Evolutionary conservation across 2,113 vertebrate genomes (phyloP).

Genomic region (Stegastes partitus): DNA sequence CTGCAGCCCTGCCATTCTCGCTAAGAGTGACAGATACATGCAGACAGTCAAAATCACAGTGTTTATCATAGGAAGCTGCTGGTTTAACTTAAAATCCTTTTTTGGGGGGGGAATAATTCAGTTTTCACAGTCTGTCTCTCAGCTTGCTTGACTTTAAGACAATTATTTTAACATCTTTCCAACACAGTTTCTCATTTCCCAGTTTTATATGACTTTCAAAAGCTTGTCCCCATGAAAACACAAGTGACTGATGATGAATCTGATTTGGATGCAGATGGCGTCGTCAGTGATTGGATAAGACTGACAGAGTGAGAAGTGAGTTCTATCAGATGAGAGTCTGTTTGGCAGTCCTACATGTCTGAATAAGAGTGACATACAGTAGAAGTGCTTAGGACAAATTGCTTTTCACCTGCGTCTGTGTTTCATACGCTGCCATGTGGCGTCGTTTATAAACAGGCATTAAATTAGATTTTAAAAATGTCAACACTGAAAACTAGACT

Average conservation of each 20-base stretch:
- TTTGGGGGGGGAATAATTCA: too few species aligned
- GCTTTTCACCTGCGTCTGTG: too few species aligned
- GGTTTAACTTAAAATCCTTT: neutral
- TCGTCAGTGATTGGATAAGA: slow-evolving; percentile 17
- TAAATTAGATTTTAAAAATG: too few species aligned
- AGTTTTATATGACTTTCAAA: slow-evolving; percentile 2
- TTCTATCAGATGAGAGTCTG: too few species aligned
- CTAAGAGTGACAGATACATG: slow-evolving; percentile 81
- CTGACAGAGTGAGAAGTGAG: neutral
- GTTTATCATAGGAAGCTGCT: neutral
- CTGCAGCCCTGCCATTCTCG: slow-evolving; percentile 91
- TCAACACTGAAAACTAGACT: too few species aligned
- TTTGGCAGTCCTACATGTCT: too few species aligned
- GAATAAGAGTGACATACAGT: too few species aligned
- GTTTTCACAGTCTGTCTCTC: neutral
- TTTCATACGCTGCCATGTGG: too few species aligned
- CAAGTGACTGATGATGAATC: too few species aligned
- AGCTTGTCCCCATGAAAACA: neutral
- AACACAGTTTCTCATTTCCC: neutral
- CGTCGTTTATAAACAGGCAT: too few species aligned
- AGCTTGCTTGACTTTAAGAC: neutral
- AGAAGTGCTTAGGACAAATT: too few species aligned
- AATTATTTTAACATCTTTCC: neutral
- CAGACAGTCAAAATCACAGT: neutral
- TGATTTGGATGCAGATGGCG: slow-evolving; percentile 4